phyloP scores from a whole-genome alignment of 2,113 vertebrate genomes.

The Herpetotheres cachinnans region DNA sequence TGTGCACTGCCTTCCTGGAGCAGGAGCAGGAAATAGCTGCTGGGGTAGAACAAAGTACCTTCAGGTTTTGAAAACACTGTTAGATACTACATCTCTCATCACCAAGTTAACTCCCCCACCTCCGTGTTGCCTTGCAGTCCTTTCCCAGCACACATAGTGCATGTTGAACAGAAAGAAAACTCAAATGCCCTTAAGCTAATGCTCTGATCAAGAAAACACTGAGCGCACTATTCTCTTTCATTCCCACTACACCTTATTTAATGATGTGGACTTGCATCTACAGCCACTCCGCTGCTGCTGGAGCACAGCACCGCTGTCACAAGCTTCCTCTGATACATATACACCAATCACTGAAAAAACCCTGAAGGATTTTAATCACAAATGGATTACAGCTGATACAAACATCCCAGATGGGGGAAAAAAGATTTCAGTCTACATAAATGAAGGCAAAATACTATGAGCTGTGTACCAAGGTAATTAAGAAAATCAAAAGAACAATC shows the following conservation, averaged over 20 bases:
- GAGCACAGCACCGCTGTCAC: background rate
- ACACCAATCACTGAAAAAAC: background rate
- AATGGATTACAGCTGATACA: constrained; percentile 2
- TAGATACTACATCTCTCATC: background rate
- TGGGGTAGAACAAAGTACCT: background rate
- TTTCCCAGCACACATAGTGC: background rate
- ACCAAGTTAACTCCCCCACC: background rate
- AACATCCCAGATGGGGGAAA: background rate
- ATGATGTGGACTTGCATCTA: background rate
- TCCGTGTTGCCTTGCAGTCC: background rate
- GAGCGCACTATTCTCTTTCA: background rate
- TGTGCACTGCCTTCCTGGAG: background rate
- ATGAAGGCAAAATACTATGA: background rate
- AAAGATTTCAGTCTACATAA: background rate
- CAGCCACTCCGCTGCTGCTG: background rate
- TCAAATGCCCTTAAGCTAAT: background rate
- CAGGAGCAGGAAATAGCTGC: constrained; percentile 2
- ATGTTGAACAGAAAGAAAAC: background rate
- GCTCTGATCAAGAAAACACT: background rate
- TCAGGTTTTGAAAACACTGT: background rate
- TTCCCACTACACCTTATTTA: background rate
- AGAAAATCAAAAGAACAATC: background rate
- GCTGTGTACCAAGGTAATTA: background rate
- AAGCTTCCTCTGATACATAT: background rate
- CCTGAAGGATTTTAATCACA: background rate